Evolutionary conservation across 2,888 invertebrate species (phyloP).

Genomic region (Lacanobia wlatinum): DNA sequence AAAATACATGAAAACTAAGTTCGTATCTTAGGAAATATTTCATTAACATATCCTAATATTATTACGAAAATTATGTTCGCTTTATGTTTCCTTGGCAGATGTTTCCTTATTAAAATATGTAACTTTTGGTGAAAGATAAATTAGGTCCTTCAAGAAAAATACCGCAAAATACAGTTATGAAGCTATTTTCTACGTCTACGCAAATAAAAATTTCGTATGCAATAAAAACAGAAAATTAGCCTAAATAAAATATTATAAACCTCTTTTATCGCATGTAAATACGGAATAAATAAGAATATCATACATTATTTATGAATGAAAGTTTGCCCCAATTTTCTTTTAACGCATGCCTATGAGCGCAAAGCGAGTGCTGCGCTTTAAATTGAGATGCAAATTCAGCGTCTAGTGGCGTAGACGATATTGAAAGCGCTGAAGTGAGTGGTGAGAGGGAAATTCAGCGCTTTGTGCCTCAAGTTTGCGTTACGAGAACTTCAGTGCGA

Average conservation of each 20-base stretch:
- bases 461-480: slow-evolving; percentile 71
- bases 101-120: not conserved
- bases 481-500: slow-evolving; percentile 60
- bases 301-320: slow-evolving; percentile 67
- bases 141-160: not conserved
- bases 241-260: slow-evolving; percentile 39
- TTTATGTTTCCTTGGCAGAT: not conserved
- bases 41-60: slow-evolving; percentile 10
- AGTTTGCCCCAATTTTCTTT: slow-evolving; percentile 59
- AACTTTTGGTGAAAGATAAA: not conserved
- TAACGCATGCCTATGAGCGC: slow-evolving; percentile 44
- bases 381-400: slow-evolving; percentile 71
- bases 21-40: slow-evolving; percentile 20
- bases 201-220: slow-evolving; percentile 21
- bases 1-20: slow-evolving; percentile 29
- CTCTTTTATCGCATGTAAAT: slow-evolving; percentile 45
- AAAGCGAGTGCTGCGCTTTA: slow-evolving; percentile 69
- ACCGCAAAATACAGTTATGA: too few relatives aligned
- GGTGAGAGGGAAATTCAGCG: slow-evolving; percentile 67
- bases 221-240: slow-evolving; percentile 37
- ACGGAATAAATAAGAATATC: slow-evolving; percentile 61
- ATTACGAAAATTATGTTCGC: not conserved
- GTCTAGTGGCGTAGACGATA: slow-evolving; percentile 63
- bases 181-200: not conserved
- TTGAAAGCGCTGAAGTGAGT: slow-evolving; percentile 65